Evolutionary conservation across 64 coral and sea anemone species (phyloP).

Genomic region (Montipora sp.): DNA sequence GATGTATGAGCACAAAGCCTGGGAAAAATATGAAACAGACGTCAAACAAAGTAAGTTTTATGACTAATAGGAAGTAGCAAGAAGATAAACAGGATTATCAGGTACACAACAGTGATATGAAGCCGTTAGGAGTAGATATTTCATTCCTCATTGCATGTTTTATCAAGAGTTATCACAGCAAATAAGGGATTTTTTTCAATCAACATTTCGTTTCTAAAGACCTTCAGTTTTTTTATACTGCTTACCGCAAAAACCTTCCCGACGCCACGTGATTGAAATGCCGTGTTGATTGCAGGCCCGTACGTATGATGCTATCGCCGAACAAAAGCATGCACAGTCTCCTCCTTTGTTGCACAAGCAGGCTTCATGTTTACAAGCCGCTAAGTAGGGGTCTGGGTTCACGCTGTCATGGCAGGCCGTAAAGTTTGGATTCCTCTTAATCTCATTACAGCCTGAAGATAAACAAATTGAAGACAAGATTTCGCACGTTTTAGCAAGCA

Average conservation of each 20-base stretch:
- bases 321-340: slow-evolving; percentile 92
- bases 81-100: no score
- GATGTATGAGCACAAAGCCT: no score
- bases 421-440: slow-evolving; percentile 86
- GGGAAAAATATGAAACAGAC: no score
- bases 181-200: background rate
- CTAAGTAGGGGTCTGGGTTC: slow-evolving; percentile 82
- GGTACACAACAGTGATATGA: no score
- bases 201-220: background rate
- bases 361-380: slow-evolving; percentile 92
- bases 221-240: background rate
- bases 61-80: no score
- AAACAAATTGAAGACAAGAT: background rate
- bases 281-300: slow-evolving; percentile 94
- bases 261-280: slow-evolving; percentile 89
- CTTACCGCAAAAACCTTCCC: slow-evolving; percentile 99
- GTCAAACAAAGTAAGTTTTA: no score
- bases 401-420: slow-evolving; percentile 88
- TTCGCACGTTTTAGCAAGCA: no score
- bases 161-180: no score
- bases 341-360: slow-evolving; percentile 86
- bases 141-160: no score
- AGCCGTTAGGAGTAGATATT: no score
- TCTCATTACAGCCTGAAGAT: slow-evolving; percentile 86
- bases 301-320: slow-evolving; percentile 92